phyloP scores from a whole-genome alignment of 1,140 invertebrate genomes.

The Bombus superbus region DNA sequence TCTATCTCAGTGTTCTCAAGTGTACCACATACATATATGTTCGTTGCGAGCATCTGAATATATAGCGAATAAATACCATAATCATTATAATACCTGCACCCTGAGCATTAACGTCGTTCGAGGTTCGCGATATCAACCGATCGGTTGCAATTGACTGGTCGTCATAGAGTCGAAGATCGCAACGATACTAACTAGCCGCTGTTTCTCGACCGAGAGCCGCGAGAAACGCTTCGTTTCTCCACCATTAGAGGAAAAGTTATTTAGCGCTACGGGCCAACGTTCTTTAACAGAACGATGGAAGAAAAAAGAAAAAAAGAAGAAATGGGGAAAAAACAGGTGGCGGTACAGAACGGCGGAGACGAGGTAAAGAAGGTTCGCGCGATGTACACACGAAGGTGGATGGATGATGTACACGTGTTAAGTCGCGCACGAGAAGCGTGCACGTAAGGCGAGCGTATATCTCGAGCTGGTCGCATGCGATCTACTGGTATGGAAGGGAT shows the following conservation, averaged over 20 bases:
- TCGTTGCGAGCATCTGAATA: too few species aligned
- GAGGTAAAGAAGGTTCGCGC: constrained; percentile 42
- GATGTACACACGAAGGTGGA: constrained; percentile 59
- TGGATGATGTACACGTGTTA: constrained; percentile 62
- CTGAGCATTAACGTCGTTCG: too few species aligned
- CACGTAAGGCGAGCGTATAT: constrained; percentile 47
- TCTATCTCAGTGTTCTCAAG: too few species aligned
- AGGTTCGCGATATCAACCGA: too few species aligned
- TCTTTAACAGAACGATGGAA: neutral
- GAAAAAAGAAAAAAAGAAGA: neutral
- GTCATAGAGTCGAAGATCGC: too few species aligned
- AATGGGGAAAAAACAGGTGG: neutral
- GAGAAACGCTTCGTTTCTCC: neutral
- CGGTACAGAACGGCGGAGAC: constrained; percentile 34
- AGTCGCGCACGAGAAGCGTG: constrained; percentile 51
- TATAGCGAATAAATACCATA: too few species aligned
- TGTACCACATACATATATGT: too few species aligned
- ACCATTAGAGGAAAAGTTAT: neutral
- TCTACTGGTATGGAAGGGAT: constrained; percentile 47
- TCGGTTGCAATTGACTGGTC: too few species aligned
- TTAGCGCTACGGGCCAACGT: neutral
- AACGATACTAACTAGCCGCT: neutral
- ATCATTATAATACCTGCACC: too few species aligned
- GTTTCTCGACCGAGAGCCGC: neutral
- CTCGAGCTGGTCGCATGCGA: constrained; percentile 55